A percentile compares a stretch with the other conserved stretches of the same genome.
phyloP scores from a whole-genome alignment of 1,140 invertebrate genomes.

The Rhopalosiphum maidis region DNA sequence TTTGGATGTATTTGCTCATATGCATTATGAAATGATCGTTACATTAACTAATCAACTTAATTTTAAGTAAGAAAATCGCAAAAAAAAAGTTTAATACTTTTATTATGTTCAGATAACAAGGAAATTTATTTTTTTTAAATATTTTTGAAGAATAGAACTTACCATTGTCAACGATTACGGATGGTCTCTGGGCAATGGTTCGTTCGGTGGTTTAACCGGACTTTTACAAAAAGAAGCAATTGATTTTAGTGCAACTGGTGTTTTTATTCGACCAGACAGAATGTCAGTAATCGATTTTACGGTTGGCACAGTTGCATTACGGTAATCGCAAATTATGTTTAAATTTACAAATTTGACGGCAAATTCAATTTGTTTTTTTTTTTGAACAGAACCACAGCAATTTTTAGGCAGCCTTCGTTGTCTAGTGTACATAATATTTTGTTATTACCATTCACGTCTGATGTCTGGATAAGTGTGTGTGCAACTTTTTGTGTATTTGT shows the following conservation, averaged over 20 bases:
- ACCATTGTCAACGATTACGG: neutral
- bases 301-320: neutral
- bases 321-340: neutral
- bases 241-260: neutral
- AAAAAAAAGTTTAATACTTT: neutral
- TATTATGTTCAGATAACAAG: neutral
- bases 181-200: conserved; percentile 2
- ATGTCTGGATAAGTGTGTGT: neutral
- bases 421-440: conserved; percentile 27
- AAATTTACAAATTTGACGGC: neutral
- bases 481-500: neutral
- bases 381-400: neutral
- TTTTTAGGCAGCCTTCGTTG: conserved; percentile 9
- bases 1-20: conserved; percentile 9
- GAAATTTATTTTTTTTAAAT: neutral
- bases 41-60: neutral
- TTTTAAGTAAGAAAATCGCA: neutral
- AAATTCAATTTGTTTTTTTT: neutral
- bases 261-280: neutral
- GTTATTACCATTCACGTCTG: neutral
- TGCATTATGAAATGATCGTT: neutral
- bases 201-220: neutral
- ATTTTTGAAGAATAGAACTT: neutral
- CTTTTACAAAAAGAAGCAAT: neutral
- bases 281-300: conserved; percentile 6